A percentile compares a stretch with the other conserved stretches of the same genome.
These are phyloP conservation scores for Limosa lapponica DNA, from an alignment of 2,797 vertebrate genomes.

Conservation along the genomic window DNA sequence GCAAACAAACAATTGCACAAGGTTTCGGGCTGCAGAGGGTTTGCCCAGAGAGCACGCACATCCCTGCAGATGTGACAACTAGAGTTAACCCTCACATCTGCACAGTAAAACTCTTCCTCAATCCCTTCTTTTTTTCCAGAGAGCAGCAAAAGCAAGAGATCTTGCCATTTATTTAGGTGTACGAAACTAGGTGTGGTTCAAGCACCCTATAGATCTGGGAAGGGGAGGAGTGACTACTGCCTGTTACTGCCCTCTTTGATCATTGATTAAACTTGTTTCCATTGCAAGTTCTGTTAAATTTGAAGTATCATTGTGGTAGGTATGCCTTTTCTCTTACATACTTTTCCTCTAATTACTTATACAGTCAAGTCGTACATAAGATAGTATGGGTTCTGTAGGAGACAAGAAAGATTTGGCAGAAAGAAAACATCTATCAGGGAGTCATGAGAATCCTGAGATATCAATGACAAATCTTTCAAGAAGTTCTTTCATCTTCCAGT, in stretches of 20 bases:
- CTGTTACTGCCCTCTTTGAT: neutral
- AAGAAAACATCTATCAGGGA: neutral
- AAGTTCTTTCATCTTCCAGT: neutral
- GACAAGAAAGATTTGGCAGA: neutral
- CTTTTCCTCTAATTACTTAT: neutral
- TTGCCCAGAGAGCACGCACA: neutral
- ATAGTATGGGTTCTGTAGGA: neutral
- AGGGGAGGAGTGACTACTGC: neutral
- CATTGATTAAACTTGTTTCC: neutral
- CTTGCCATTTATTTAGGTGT: neutral
- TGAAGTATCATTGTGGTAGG: neutral
- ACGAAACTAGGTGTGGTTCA: neutral
- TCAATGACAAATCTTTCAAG: neutral
- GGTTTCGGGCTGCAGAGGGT: neutral
- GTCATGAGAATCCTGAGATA: neutral
- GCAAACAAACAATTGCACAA: neutral
- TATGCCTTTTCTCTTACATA: neutral
- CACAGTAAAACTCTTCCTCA: neutral
- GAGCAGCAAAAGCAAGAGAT: neutral
- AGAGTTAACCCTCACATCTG: neutral
- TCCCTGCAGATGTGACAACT: rapidly evolving
- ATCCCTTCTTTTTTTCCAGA: neutral
- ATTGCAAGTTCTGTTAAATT: neutral
- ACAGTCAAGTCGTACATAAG: neutral
- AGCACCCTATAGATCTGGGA: neutral